Conservation (phyloP, 2,888 invertebrate genomes). For the Eumerus sabulonum region DNA sequence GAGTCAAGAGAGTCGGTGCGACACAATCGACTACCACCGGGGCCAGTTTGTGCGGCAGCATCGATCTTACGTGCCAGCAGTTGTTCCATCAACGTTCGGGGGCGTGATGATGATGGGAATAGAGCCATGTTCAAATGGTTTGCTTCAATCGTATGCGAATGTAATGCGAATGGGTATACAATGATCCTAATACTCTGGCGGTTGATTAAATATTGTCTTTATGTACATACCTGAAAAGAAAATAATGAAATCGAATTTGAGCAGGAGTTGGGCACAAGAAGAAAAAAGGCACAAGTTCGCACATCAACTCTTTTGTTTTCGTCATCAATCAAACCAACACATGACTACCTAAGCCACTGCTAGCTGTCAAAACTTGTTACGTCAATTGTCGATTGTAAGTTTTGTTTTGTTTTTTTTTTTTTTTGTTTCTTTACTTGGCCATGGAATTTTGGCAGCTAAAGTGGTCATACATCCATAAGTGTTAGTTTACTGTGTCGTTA, state of each 20-base stretch:
- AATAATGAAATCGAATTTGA: too few relatives aligned
- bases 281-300: neutral
- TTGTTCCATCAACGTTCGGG: conserved; percentile 90
- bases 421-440: neutral
- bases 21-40: conserved; percentile 80
- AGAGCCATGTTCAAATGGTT: conserved; percentile 74
- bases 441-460: neutral
- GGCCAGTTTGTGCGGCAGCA: conserved; percentile 80
- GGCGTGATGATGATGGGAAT: conserved; percentile 82
- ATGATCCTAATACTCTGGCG: neutral
- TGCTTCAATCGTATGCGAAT: conserved; percentile 9
- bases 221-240: conserved; percentile 41
- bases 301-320: neutral
- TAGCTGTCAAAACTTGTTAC: neutral
- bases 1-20: conserved; percentile 89
- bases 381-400: neutral
- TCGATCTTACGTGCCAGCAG: conserved; percentile 91
- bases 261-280: too few relatives aligned
- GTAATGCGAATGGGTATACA: too few relatives aligned
- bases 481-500: neutral
- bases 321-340: neutral
- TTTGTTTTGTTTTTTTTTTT: too few relatives aligned
- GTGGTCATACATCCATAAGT: neutral
- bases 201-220: neutral
- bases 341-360: too few relatives aligned